Evolutionary conservation across 1,140 invertebrate species (phyloP).

Genomic region (Phenacoccus solenopsis): DNA sequence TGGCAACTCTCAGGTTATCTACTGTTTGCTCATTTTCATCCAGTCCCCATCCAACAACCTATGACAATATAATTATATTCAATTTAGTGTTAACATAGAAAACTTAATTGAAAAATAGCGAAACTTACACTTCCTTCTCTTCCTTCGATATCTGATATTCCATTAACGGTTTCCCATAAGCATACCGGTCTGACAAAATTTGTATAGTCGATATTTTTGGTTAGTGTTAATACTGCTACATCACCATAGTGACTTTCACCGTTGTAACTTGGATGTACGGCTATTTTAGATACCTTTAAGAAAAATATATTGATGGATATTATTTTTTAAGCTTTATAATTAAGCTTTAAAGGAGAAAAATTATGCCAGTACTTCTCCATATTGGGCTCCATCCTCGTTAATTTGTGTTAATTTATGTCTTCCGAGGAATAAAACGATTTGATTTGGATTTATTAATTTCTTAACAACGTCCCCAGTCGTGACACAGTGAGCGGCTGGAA

Average conservation of each 20-base stretch:
- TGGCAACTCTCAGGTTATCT: conserved; percentile 35
- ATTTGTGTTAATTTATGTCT: conserved; percentile 29
- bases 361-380: background rate
- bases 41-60: conserved; percentile 38
- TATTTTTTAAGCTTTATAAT: background rate
- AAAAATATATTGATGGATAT: background rate
- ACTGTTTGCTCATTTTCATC: conserved; percentile 35
- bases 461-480: conserved; percentile 21
- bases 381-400: conserved; percentile 29
- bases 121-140: conserved; percentile 30
- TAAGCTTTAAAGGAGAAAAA: background rate
- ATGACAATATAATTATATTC: background rate
- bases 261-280: conserved; percentile 65
- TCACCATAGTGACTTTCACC: conserved; percentile 52
- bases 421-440: conserved; percentile 28
- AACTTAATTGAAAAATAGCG: background rate
- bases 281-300: conserved; percentile 25
- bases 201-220: conserved; percentile 26
- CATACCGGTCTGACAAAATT: conserved; percentile 30
- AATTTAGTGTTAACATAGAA: background rate
- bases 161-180: conserved; percentile 24
- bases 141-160: conserved; percentile 26
- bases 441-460: conserved; percentile 26
- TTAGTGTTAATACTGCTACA: conserved; percentile 29
- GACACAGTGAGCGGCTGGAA: conserved; percentile 32